These are phyloP conservation scores for Phataginus tetradactyla DNA, from an alignment of 2,797 vertebrate genomes.

Conservation along the genomic window DNA sequence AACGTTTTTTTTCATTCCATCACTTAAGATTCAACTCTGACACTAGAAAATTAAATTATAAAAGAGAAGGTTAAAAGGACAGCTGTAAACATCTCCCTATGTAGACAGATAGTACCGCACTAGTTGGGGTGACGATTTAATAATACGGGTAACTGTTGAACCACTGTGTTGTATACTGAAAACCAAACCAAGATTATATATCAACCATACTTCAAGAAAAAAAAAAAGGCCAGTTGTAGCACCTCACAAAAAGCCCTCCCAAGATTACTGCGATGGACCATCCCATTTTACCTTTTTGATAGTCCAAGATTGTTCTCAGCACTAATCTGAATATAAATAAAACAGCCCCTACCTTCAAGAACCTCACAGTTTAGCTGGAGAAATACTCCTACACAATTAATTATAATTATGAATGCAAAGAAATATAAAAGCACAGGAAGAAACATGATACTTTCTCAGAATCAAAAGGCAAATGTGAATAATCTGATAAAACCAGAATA, in stretches of 20 bases:
- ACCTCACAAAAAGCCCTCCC: not conserved
- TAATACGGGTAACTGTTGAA: no score
- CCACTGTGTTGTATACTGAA: no score
- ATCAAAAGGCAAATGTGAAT: constrained; percentile 11
- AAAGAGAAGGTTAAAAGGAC: not conserved
- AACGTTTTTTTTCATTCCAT: not conserved
- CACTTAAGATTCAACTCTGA: not conserved
- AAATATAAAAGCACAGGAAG: not conserved
- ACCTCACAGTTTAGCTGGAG: not conserved
- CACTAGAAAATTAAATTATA: constrained; percentile 6
- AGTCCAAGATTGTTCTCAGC: not conserved
- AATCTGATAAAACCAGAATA: not conserved
- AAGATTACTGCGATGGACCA: not conserved
- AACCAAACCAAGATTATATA: no score
- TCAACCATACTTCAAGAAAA: not conserved
- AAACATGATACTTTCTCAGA: not conserved
- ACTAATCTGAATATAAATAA: constrained; percentile 1
- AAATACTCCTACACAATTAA: not conserved
- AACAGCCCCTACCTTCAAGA: not conserved
- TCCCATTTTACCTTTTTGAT: constrained; percentile 27
- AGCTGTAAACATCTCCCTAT: no score
- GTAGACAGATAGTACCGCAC: no score
- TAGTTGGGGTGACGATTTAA: no score
- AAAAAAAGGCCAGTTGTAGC: not conserved
- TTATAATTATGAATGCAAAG: not conserved